Percentiles rank a stretch among this genome's conserved stretches.
These are phyloP conservation scores for Luscinia luscinia DNA, from an alignment of 2,797 vertebrate genomes.

Conservation along the genomic window DNA sequence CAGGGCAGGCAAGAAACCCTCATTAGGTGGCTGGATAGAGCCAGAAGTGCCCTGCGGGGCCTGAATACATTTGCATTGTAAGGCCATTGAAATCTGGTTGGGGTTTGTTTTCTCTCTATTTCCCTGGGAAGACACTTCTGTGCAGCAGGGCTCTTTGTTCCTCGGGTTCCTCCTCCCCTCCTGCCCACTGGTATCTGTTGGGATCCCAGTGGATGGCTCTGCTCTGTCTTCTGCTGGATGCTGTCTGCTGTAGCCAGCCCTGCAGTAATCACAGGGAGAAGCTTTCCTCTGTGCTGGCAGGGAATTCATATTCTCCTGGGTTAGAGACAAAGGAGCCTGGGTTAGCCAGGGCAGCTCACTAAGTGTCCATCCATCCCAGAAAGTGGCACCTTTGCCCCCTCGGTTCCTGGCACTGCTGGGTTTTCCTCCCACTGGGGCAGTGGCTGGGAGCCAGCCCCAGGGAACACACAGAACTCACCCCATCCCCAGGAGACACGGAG, in stretches of 20 bases:
- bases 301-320: background rate
- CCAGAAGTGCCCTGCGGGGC: slow-evolving; percentile 5
- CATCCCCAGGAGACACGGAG: background rate
- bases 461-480: background rate
- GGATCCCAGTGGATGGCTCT: background rate
- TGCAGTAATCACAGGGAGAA: background rate
- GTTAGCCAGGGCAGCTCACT: background rate
- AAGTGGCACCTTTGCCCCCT: background rate
- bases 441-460: background rate
- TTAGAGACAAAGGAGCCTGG: background rate
- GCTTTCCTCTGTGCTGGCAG: background rate
- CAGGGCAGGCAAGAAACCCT: background rate
- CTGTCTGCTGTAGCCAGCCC: background rate
- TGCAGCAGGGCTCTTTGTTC: background rate
- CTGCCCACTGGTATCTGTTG: background rate
- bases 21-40: background rate
- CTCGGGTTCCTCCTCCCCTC: slow-evolving; percentile 10
- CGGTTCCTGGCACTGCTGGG: background rate
- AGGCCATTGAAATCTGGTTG: slow-evolving; percentile 22
- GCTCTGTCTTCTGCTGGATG: background rate
- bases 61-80: slow-evolving; percentile 62
- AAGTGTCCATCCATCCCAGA: background rate
- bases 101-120: background rate
- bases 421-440: background rate
- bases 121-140: background rate